Percentiles rank a stretch among this genome's conserved stretches.
Conservation (phyloP, 2,888 invertebrate species). For the Eupsilia transversa region DNA sequence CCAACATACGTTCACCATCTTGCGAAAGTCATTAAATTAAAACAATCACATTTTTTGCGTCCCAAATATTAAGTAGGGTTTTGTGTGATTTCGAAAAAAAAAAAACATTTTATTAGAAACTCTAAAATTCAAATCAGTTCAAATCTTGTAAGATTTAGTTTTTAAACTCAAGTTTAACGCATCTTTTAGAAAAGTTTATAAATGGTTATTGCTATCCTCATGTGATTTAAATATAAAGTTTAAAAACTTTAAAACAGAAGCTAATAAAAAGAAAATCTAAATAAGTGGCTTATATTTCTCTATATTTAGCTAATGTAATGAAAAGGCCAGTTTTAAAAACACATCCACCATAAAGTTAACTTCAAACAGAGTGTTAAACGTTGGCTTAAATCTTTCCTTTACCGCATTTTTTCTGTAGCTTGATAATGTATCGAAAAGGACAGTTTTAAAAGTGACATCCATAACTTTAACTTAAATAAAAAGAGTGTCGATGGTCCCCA, state of each 20-base stretch:
- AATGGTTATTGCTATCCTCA: not conserved
- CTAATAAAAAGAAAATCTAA: not conserved
- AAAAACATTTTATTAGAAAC: too few species aligned
- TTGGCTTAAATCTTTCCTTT: constrained; percentile 27
- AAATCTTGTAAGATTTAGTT: not conserved
- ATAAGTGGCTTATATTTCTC: too few species aligned
- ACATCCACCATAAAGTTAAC: constrained; percentile 2
- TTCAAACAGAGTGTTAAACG: constrained; percentile 26
- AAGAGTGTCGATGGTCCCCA: constrained; percentile 8
- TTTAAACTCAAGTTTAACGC: not conserved
- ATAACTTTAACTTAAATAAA: constrained; percentile 16
- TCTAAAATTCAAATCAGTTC: not conserved
- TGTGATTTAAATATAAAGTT: not conserved
- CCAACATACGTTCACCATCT: not conserved
- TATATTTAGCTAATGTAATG: not conserved
- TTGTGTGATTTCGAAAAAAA: not conserved
- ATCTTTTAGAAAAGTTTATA: not conserved
- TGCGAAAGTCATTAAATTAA: not conserved
- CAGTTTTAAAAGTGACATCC: not conserved
- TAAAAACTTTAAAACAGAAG: not conserved
- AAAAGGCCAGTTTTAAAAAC: not conserved
- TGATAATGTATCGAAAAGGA: not conserved
- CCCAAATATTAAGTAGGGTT: not conserved
- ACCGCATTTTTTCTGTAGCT: constrained; percentile 8
- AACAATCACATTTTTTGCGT: not conserved